Evolutionary conservation across 2,888 invertebrate genomes (phyloP).

Genomic region (Coelinius sp.): DNA sequence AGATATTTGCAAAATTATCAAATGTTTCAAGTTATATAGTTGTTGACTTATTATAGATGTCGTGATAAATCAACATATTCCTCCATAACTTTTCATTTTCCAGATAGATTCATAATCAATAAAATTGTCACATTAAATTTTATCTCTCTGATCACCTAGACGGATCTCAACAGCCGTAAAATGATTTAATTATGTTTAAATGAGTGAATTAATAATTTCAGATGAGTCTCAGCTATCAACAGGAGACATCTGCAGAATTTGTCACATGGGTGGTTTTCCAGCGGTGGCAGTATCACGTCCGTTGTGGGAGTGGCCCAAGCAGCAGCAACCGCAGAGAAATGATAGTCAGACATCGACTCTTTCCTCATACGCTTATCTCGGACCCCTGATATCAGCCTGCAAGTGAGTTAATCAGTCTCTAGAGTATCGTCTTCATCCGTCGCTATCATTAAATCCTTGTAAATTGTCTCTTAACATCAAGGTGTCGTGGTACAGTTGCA

Average conservation of each 20-base stretch:
- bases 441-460: slow-evolving; percentile 1
- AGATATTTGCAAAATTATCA: neutral
- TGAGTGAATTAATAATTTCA: slow-evolving; percentile 13
- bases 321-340: slow-evolving; percentile 41
- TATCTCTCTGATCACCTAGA: neutral
- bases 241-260: slow-evolving; percentile 66
- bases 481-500: slow-evolving; percentile 73
- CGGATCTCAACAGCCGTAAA: neutral
- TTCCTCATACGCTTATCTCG: slow-evolving; percentile 59
- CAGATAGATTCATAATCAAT: neutral
- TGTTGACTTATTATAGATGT: no score
- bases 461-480: slow-evolving; percentile 58
- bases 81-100: no score
- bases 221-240: slow-evolving; percentile 40
- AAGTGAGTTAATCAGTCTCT: slow-evolving; percentile 54
- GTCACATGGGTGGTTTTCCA: slow-evolving; percentile 66
- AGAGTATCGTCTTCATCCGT: neutral
- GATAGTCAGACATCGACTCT: slow-evolving; percentile 53
- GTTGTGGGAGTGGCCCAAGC: slow-evolving; percentile 52
- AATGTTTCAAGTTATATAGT: no score
- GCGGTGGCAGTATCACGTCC: slow-evolving; percentile 42
- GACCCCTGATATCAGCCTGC: slow-evolving; percentile 66
- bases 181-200: neutral
- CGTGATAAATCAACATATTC: no score
- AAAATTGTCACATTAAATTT: neutral